Evolutionary conservation across 2,797 vertebrate species (phyloP), one percentile per base, ranked within the genome.

Genomic region (Cercopithecus mitis): DNA sequence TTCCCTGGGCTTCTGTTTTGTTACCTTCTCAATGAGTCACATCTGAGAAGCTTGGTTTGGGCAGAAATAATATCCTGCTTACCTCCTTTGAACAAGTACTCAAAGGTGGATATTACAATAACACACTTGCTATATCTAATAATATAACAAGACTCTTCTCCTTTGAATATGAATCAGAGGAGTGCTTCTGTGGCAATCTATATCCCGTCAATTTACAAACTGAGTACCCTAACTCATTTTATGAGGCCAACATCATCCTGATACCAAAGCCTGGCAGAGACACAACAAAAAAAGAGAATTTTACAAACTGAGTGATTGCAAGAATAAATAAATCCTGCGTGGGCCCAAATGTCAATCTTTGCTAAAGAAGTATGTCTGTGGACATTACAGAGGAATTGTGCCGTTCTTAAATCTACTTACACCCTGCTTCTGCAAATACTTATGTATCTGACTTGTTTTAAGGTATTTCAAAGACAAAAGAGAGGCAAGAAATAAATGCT

Each of bases 321-420:
- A n/a, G 45, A 83, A 70, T 55, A 91, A 95, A 72, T 7, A 14
- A 75, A 86, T 85, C 27, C 50, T 82, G 15, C 61, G 64, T 80
- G 39, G 43, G 22, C 47, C 47, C 83, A 93, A 96, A 47, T 24
- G 50, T 95, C 39, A 36, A 72, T 39, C 33, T 91, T 47, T 52
- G 41, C 80, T 91, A 61, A 93, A 89, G 83, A 94, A 90, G 91
- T n/a, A 84, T 1, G 41, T 73, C 36, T 92, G n/a, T 30, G 47
- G 76, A 85, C 43, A 61, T 36, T 57, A 82, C 3, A 33, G 13
- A 61, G 41, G 20, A 77, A 41, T 27, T 4, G 0, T 25, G 30
- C 11, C 76, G 17, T n/a, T 90, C 64, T 64, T 14, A 25, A 96
- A 17, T 90, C 45, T 79, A 61, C 13, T 39, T 58, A 58, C 83